These are phyloP conservation scores for Lepus oiostolus DNA, from an alignment of 2,797 vertebrate species.

Conservation along the genomic window DNA sequence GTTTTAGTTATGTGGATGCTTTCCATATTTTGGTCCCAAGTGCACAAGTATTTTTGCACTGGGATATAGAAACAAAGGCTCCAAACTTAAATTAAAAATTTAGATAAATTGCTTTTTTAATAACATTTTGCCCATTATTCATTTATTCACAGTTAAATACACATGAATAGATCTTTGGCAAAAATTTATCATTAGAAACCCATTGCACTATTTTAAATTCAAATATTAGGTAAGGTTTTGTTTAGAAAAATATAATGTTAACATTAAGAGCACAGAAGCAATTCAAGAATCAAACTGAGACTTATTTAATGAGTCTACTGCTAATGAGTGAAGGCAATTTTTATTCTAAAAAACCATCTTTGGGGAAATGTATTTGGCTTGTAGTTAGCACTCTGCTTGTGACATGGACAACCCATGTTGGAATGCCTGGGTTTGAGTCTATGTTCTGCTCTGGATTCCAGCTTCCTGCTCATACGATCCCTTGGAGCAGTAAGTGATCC, in stretches of 20 bases:
- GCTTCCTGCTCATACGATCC: neutral
- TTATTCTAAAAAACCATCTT: neutral
- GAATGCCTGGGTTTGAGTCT: too few species aligned
- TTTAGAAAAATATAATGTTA: neutral
- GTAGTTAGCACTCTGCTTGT: too few species aligned
- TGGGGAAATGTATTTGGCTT: too few species aligned
- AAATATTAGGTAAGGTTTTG: neutral
- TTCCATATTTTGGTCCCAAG: neutral
- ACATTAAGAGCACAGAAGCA: neutral
- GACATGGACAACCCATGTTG: too few species aligned
- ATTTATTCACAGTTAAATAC: slow-evolving; percentile 16
- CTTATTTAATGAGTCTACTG: neutral
- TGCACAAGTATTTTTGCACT: neutral
- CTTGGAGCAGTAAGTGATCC: too few species aligned
- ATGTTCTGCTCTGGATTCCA: too few species aligned
- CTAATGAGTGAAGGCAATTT: neutral
- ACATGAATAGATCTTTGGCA: neutral
- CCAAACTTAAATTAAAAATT: neutral
- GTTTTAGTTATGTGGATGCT: neutral
- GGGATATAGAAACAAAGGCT: neutral
- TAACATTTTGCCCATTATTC: neutral
- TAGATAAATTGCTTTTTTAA: neutral
- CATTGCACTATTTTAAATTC: neutral
- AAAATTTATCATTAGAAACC: neutral
- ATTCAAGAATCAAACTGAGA: neutral